These are phyloP conservation scores for Carlito syrichta DNA, from an alignment of 2,113 vertebrate species.

Conservation along the genomic window DNA sequence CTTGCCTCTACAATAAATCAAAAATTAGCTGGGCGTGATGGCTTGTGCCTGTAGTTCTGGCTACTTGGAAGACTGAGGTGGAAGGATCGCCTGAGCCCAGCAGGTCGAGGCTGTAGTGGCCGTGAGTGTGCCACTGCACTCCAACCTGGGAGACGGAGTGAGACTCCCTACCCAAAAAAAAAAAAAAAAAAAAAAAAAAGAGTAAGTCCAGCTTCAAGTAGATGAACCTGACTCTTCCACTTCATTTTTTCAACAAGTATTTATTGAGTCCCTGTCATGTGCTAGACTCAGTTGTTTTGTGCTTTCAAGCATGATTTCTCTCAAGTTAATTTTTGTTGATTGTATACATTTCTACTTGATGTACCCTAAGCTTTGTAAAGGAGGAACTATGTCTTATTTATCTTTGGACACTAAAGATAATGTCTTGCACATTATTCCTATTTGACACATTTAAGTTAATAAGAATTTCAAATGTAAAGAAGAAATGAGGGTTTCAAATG, in stretches of 20 bases:
- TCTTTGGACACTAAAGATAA: not conserved
- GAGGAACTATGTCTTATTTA: not conserved
- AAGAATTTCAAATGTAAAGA: constrained; percentile 33
- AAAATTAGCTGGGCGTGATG: too few species aligned
- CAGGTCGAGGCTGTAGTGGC: too few species aligned
- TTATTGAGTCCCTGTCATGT: not conserved
- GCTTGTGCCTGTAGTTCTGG: too few species aligned
- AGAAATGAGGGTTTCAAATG: constrained; percentile 3
- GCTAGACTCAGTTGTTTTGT: not conserved
- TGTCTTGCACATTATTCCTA: not conserved
- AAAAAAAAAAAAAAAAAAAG: too few species aligned
- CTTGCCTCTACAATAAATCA: too few species aligned
- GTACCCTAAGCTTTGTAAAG: not conserved
- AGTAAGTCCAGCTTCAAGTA: not conserved
- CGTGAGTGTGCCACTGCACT: too few species aligned
- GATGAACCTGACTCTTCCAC: not conserved
- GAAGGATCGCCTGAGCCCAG: too few species aligned
- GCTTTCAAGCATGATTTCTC: not conserved
- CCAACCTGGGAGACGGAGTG: too few species aligned
- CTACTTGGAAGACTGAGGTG: too few species aligned
- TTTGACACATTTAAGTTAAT: not conserved
- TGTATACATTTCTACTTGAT: not conserved
- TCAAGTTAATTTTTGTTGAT: not conserved
- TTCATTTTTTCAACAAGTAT: not conserved
- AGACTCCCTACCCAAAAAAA: too few species aligned